phyloP scores from a whole-genome alignment of 2,113 vertebrate species.

The Montifringilla adamsi region DNA sequence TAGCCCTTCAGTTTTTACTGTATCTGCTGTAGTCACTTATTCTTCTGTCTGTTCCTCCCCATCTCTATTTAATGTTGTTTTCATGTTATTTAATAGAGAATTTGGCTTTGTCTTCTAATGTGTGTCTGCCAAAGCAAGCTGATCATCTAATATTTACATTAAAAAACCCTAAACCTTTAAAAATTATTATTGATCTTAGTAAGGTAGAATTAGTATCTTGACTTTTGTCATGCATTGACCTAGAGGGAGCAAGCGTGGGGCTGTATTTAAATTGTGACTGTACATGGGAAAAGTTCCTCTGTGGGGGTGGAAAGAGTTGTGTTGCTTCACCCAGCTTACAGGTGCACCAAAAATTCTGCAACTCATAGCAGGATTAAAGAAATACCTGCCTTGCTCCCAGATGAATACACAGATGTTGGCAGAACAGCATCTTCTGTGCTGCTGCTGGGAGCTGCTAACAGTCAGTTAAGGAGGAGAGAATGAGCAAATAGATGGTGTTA shows the following conservation, averaged over 20 bases:
- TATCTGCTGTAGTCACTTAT: background rate
- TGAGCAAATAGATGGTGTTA: background rate
- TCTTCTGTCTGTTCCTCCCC: background rate
- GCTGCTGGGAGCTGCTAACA: background rate
- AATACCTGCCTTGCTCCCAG: background rate
- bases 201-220: background rate
- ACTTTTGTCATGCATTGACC: accelerated
- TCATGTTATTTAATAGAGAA: background rate
- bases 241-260: background rate
- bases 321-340: background rate
- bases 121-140: background rate
- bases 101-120: background rate
- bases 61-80: background rate
- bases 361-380: background rate
- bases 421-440: background rate
- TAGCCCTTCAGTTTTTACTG: background rate
- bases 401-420: background rate
- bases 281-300: background rate
- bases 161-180: accelerated
- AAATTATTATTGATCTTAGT: background rate
- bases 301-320: background rate
- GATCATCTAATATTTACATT: background rate
- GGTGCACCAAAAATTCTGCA: background rate
- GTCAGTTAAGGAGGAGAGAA: background rate
- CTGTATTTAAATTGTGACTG: background rate